phyloP scores from a whole-genome alignment of 2,113 vertebrate species.

The Lontra canadensis region DNA sequence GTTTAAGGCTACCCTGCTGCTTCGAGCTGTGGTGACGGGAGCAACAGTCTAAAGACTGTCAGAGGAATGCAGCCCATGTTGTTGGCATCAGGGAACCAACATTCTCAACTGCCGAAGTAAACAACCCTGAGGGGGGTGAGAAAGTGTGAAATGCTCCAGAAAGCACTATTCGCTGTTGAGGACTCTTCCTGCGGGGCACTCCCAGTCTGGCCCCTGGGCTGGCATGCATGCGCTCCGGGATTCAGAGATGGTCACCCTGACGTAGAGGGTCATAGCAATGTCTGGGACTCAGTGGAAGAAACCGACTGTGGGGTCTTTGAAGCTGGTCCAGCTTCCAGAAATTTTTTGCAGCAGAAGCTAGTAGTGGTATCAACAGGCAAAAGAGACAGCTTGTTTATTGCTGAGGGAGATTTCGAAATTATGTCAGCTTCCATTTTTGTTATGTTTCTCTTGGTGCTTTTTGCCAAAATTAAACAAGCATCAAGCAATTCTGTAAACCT shows the following conservation, averaged over 20 bases:
- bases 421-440: slow-evolving; percentile 54
- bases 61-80: neutral
- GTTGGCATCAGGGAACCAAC: neutral
- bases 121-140: neutral
- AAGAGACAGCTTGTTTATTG: slow-evolving; percentile 20
- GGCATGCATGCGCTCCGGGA: neutral
- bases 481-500: neutral
- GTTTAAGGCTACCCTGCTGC: neutral
- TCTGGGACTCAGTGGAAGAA: neutral
- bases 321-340: neutral
- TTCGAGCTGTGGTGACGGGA: neutral
- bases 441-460: slow-evolving; percentile 17
- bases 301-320: neutral
- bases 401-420: slow-evolving; percentile 50
- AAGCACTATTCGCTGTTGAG: rapidly evolving
- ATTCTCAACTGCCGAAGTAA: neutral
- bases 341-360: neutral
- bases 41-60: neutral
- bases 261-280: neutral
- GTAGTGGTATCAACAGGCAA: neutral
- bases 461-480: slow-evolving; percentile 49
- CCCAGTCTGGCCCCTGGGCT: neutral
- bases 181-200: rapidly evolving
- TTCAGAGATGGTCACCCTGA: neutral
- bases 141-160: neutral